Evolutionary conservation across 2,797 vertebrate genomes (phyloP), one percentile per base, ranked within the genome.

Genomic region (Clarias pachynema): DNA sequence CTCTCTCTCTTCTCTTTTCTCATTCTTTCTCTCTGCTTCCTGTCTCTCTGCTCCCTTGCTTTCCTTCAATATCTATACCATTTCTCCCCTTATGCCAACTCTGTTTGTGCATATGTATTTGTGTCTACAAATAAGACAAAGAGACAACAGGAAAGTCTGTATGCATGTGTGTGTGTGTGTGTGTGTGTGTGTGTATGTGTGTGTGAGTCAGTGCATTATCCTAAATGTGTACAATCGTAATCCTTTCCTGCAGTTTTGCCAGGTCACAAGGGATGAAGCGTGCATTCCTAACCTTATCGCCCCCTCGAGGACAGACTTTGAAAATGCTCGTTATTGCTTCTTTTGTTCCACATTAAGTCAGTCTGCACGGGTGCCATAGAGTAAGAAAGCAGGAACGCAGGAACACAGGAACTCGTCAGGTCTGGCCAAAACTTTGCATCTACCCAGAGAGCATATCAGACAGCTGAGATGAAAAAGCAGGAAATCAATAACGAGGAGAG

Each of bases 401-500:
- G 49, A 53, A 53, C 40, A 44, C 8, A 44, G 40, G 49, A 14
- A 14, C 82, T 68, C 60, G 75, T 84, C 62, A 44, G 74, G 84
- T 88, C 86, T 73, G 37, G 85, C 82, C 86, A 75, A 84, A 87
- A 87, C 84, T 86, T 86, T 84, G 83, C 86, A 83, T 86, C 86
- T 87, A 87, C 86, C 87, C 85, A 62, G 74, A 87, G 82, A 59
- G 82, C 83, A 88, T 81, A 89, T 89, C 86, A 87, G 80, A 88
- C 85, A 85, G 89, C 65, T 73, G 84, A 88, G 87, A 84, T 90
- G 84, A 88, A 90, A 89, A 88, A 85, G 85, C 84, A 83, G 86
- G 88, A 86, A 88, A 89, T 89, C 87, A 89, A 90, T 90, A 88
- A 73, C 78, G 75, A 82, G 75, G 87, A 87, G 83, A 88, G 86